Evolutionary conservation across 2,888 invertebrate genomes (phyloP), one percentile per base, ranked within the genome.

Genomic region (Lithophane ornitopus): DNA sequence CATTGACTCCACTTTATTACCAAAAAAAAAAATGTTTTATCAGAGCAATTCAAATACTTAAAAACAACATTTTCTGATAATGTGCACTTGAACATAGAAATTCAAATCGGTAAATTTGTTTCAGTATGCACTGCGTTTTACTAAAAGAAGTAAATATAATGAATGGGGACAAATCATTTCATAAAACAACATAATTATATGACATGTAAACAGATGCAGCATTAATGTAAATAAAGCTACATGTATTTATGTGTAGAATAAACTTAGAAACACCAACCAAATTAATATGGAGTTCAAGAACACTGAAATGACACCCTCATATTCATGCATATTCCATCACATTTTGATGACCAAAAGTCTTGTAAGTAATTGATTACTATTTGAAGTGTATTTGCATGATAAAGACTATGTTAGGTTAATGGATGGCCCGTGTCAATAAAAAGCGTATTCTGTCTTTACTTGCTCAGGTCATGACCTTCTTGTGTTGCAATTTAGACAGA

Each of bases 281-380:
- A 49, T 49, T 56, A 44, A 44, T 28, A 22, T 12, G 9, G n/a
- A 63, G 44, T 44, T 79, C 81, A 76, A 81, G 9, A 75, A 63
- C 39, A 58, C 62, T 28, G 6, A 68, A 68, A 58, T 58, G 1
- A 46, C 52, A 76, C 22, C n/a, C 4, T 61, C n/a, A 19, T 80
- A 28, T 72, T 62, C 59, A 44, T 58, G 22, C 19, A 46, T 16
- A 56, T 41, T 58, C 14, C 22, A 77, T 52, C 52, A 34, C 16
- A 58, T 56, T 73, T 62, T 73, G 34, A 49, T 58, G 26, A 61
- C 44, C 59, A 46, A 28, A 49, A 49, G 9, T 22, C 26, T 41
- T 28, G 16, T 26, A 28, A 63, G 62, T 63, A 73, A 74, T 78
- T 59, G n/a, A 59, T 74, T 54, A 28, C 22, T 11, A 14, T 59